Evolutionary conservation across 2,113 vertebrate species (phyloP), one percentile per base, ranked within the genome.

Genomic region (Artemisiospiza belli): DNA sequence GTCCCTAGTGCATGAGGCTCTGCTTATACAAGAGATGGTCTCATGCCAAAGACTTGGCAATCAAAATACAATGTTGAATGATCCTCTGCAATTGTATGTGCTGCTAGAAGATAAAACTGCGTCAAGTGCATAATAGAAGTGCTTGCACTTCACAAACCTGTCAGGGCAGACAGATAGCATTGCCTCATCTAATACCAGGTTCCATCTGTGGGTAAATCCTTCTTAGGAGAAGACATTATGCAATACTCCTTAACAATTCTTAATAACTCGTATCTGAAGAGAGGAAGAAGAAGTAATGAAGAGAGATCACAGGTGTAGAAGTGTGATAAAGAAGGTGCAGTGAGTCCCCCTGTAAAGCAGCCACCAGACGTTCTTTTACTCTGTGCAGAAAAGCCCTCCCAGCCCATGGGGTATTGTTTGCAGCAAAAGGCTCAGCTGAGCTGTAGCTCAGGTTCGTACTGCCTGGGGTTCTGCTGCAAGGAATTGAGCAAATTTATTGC

Each of bases 241-340:
- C 76, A 93, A 86, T 72, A 79, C 43, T 74, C 67, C 35, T 76
- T 66, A 95, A 74, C 72, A 90, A 87, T 93, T 76, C 77, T 23
- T 49, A 94, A 54, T 18, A 64, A 23, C 66, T 81, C 57, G 15
- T 62, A 2, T 54, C 51, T 85, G 37, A 89, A 69, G 35, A 90
- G 54, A 81, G 43, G 85, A 76, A 75, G 33, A 61, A 67, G 70
- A 95, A 54, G 51, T 57, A 93, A 43, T 35, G 35, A 68, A 80
- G 80, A 80, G 52, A 92, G 68, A 64, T 88, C 68, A 77, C 88
- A 94, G 96, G 90, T 97, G 83, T 5, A 74, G 23, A 81, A 70
- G 35, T 47, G 75, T 91, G 95, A 96, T 95, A 93, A 96, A 81
- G 77, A 72, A 94, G 69, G 78, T 44, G 25, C n/a, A 77, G 63